Base-by-base conservation (phyloP, 2,888 invertebrate species). In the Phyllotreta cruciferae region DNA sequence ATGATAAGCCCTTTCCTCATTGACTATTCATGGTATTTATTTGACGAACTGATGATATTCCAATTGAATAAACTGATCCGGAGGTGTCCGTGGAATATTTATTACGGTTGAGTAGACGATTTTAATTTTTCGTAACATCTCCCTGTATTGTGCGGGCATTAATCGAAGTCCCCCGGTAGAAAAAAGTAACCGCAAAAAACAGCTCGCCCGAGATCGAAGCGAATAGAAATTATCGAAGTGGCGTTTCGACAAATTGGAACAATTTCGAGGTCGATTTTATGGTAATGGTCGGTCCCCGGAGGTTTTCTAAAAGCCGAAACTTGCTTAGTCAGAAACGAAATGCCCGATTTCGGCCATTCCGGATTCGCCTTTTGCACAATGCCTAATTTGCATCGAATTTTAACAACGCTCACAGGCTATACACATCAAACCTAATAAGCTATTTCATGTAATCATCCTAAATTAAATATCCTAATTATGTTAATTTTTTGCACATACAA, bases 11-110 rank as follows among this genome's bases (percentile, higher is more conserved):
- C 56, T 62, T 60, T 64, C 63, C 71, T 75, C 76, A 76, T 76
- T 75, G 75, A 71, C 71, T 76, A 76, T 76, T 74, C 76, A 76
- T 76, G 70, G 72, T 73, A 72, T 74, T 73, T 72, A 67, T 72
- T 75, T 74, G 74, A 74, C 73, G 70, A 73, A 71, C 70, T 70
- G 73, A 75, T 74, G 72, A 75, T 75, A 74, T 68, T 74, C 73
- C 74, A 75, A 75, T 75, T 66, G 75, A 74, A 75, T 74, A 69
- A 70, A 73, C 69, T 70, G 72, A 73, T 73, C 68, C 64, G 64
- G 63, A 57, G 64, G 63, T 68, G 70, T 66, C 62, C 56, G 52
- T 60, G 62, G 73, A 69, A 71, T 73, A 66, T 61, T 24, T 24
- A 24, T 24, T 24, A 24, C 24, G 24, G 24, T 24, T 24, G 2